Conservation (phyloP, 2,113 vertebrate species). For the Campylomormyrus tamandua region DNA sequence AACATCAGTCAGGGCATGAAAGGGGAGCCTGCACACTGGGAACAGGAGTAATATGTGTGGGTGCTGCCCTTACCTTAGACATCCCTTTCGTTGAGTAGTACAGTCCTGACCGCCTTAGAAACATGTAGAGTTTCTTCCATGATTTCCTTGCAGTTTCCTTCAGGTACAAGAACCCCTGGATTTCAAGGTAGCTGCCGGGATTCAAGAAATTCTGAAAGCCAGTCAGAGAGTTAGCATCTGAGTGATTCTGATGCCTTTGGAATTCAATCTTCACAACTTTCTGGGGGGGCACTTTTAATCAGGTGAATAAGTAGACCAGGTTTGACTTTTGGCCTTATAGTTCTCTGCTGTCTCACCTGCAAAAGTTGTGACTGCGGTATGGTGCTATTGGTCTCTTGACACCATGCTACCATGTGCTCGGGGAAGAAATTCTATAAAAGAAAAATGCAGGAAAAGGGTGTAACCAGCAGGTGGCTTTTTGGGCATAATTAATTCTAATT, state of each 20-base stretch:
- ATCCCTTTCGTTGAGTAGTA: conserved; percentile 95
- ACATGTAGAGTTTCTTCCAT: conserved; percentile 90
- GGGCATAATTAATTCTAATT: background rate
- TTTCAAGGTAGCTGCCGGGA: conserved; percentile 87
- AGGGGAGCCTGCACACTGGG: background rate
- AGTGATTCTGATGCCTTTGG: background rate
- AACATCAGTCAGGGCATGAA: background rate
- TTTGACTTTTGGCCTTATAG: background rate
- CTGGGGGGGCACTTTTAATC: background rate
- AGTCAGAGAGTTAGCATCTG: background rate
- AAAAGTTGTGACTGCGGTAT: conserved; percentile 81
- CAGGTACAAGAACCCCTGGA: conserved; percentile 89
- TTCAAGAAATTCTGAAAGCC: conserved; percentile 81
- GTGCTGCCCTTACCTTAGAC: conserved; percentile 72
- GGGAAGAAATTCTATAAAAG: conserved; percentile 83
- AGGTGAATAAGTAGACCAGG: background rate
- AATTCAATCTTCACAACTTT: background rate
- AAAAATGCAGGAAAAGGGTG: conserved; percentile 3
- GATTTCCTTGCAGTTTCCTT: conserved; percentile 91
- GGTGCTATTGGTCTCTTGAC: conserved; percentile 81
- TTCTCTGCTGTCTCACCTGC: conserved; percentile 65
- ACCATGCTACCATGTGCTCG: conserved; percentile 91
- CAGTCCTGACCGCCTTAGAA: conserved; percentile 87
- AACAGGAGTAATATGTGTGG: background rate
- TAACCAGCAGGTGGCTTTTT: background rate